These are phyloP conservation scores for Promerops cafer DNA, from an alignment of 2,113 vertebrate species.

Conservation along the genomic window DNA sequence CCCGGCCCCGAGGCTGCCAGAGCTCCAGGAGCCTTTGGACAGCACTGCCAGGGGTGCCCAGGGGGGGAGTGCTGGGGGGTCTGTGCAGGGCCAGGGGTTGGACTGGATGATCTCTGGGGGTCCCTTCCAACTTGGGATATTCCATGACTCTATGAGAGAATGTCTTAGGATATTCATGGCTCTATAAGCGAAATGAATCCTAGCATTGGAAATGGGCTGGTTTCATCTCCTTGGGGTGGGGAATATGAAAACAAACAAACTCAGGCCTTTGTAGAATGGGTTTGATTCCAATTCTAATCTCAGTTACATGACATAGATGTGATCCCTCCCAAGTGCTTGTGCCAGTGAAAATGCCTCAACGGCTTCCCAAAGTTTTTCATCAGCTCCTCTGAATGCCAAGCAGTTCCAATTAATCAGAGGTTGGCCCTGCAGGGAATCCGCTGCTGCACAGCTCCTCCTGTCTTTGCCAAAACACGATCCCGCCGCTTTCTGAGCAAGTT, in stretches of 20 bases:
- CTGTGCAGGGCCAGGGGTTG: neutral
- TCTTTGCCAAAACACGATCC: neutral
- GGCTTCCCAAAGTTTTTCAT: neutral
- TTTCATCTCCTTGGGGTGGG: neutral
- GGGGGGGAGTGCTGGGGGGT: neutral
- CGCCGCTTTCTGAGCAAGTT: neutral
- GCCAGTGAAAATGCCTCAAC: neutral
- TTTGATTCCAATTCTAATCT: neutral
- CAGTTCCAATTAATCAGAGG: neutral
- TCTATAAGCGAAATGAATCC: neutral
- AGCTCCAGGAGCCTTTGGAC: neutral
- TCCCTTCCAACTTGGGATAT: neutral
- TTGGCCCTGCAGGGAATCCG: neutral
- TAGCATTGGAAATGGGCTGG: neutral
- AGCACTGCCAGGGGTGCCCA: rapidly evolving
- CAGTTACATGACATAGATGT: neutral
- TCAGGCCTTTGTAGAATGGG: neutral
- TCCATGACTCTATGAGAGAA: neutral
- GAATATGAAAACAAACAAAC: neutral
- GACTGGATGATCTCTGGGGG: neutral
- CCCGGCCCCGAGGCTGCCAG: rapidly evolving
- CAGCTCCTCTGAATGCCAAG: neutral
- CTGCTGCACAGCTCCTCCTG: constrained; percentile 16
- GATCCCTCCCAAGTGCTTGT: neutral
- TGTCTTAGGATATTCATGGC: neutral